Conservation (phyloP, 2,888 invertebrate genomes). For the Oxytorus armatus region DNA sequence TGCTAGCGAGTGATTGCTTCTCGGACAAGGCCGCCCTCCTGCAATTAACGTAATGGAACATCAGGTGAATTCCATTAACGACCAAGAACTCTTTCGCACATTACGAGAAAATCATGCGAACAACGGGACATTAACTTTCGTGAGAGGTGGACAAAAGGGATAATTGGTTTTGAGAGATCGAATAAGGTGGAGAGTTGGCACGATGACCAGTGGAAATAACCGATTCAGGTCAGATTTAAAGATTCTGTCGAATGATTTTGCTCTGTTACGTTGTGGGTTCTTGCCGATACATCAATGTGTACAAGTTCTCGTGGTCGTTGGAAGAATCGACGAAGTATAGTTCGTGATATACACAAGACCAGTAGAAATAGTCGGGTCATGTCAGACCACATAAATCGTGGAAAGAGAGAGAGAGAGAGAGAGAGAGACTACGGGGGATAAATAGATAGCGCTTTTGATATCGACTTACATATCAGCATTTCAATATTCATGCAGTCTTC, state of each 20-base stretch:
- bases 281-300: background rate
- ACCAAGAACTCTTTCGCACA: conserved; percentile 5
- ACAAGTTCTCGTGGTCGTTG: background rate
- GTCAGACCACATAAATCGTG: conserved; percentile 18
- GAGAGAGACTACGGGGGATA: background rate
- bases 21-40: background rate
- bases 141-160: background rate
- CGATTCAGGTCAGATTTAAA: conserved; percentile 18
- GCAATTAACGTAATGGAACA: conserved; percentile 37
- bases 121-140: background rate
- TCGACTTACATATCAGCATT: background rate
- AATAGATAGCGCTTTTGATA: conserved; percentile 2
- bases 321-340: background rate
- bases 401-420: background rate
- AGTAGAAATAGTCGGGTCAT: conserved; percentile 42
- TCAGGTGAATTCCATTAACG: conserved; percentile 26
- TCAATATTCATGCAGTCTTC: background rate
- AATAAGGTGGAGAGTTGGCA: background rate
- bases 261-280: no score
- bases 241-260: conserved; percentile 1
- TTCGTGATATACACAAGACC: conserved; percentile 3
- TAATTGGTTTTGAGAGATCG: background rate
- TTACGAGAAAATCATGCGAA: background rate
- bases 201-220: background rate
- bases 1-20: conserved; percentile 23